phyloP scores from a whole-genome alignment of 30 jellyfish, hydroid and myxozoan species.

The Hydractinia symbiolongicarpus region DNA sequence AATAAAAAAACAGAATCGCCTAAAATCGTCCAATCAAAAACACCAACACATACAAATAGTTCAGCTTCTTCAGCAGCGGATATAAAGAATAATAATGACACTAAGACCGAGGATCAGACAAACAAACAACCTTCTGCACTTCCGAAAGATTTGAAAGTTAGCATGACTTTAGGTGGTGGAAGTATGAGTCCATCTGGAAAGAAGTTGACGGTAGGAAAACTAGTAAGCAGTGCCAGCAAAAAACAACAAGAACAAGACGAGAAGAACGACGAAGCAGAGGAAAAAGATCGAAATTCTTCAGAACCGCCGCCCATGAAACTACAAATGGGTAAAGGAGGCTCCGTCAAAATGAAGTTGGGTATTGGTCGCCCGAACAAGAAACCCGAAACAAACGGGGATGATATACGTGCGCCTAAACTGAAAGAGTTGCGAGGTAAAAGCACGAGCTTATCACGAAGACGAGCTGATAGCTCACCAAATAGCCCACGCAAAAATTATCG shows the following conservation, averaged over 20 bases:
- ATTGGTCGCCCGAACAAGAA: constrained; percentile 12
- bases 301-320: constrained; percentile 25
- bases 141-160: not conserved
- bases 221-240: not conserved
- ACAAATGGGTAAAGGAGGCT: constrained; percentile 16
- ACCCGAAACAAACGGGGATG: not conserved
- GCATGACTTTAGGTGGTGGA: constrained; percentile 11
- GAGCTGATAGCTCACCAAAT: constrained; percentile 82
- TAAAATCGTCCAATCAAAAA: not conserved
- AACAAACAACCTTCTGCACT: constrained; percentile 10
- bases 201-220: constrained; percentile 28
- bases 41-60: not conserved
- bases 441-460: constrained; percentile 34
- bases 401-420: constrained; percentile 45
- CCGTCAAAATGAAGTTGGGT: constrained; percentile 26
- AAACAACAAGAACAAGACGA: not conserved
- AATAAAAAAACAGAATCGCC: not conserved
- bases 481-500: constrained; percentile 94
- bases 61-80: constrained; percentile 8
- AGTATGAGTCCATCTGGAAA: constrained; percentile 9
- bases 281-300: not conserved
- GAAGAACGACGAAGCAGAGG: constrained; percentile 17
- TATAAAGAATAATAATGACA: not conserved
- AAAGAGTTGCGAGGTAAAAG: constrained; percentile 68
- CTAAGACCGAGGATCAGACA: not conserved